Evolutionary conservation across 2,888 invertebrate genomes (phyloP).

Genomic region (Belgica antarctica): DNA sequence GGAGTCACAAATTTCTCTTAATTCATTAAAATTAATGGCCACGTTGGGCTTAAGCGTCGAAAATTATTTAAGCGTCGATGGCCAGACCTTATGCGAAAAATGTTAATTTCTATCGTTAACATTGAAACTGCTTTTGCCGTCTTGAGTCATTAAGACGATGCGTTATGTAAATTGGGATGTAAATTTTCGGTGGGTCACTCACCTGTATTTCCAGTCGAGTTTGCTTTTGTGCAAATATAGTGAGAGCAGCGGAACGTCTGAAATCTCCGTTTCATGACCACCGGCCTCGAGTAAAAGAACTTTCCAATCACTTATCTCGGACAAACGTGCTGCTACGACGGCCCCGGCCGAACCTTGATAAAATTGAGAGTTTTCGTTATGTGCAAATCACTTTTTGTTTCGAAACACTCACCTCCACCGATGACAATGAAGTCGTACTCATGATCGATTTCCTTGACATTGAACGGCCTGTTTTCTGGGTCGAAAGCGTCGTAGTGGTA

Average conservation of each 20-base stretch:
- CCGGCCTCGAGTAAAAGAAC: constrained; percentile 80
- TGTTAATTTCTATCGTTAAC: constrained; percentile 14
- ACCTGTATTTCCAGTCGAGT: constrained; percentile 88
- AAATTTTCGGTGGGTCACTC: constrained; percentile 50
- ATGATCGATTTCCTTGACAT: constrained; percentile 62
- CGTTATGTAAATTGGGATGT: background rate
- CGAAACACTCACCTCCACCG: constrained; percentile 77
- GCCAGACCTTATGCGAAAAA: too few species aligned
- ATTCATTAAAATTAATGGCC: too few species aligned
- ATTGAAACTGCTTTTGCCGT: constrained; percentile 7
- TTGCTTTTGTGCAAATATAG: constrained; percentile 85
- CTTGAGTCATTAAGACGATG: background rate
- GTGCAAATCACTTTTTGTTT: too few species aligned
- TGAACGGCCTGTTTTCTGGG: constrained; percentile 77
- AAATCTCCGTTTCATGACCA: constrained; percentile 81
- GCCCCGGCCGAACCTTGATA: constrained; percentile 63
- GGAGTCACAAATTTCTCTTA: too few species aligned
- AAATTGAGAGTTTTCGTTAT: too few species aligned
- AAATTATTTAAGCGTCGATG: too few species aligned
- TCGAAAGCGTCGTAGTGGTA: constrained; percentile 83
- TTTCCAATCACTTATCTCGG: constrained; percentile 75
- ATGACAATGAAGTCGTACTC: constrained; percentile 81
- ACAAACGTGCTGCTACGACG: constrained; percentile 76
- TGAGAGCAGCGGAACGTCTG: constrained; percentile 82
- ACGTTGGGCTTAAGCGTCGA: too few species aligned